These are phyloP conservation scores for Callipepla squamata DNA, from an alignment of 2,113 vertebrate genomes.

Conservation along the genomic window DNA sequence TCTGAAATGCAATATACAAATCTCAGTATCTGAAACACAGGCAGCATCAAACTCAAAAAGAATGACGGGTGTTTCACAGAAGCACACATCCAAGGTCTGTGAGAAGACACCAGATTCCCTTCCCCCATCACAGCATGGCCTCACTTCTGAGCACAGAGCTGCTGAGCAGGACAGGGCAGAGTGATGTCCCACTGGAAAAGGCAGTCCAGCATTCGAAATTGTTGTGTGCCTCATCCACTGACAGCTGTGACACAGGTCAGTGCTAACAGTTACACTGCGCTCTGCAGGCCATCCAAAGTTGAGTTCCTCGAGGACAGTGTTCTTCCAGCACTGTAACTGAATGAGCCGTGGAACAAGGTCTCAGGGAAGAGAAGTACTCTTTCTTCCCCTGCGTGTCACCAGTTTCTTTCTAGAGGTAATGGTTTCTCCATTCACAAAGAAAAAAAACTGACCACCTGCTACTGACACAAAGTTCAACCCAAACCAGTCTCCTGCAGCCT, in stretches of 20 bases:
- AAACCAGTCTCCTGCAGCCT: neutral
- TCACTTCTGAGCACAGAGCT: neutral
- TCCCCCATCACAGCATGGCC: neutral
- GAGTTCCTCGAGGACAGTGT: neutral
- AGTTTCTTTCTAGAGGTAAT: neutral
- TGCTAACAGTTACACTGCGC: neutral
- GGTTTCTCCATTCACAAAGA: neutral
- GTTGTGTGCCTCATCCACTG: neutral
- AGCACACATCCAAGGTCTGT: neutral
- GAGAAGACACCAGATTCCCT: neutral
- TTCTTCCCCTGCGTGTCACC: neutral
- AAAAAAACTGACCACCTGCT: neutral
- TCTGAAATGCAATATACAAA: constrained; percentile 69
- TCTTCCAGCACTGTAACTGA: neutral
- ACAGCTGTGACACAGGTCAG: neutral
- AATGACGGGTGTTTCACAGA: neutral
- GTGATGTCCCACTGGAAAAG: neutral
- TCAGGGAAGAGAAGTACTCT: neutral
- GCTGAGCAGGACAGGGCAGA: neutral
- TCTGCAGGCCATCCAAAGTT: neutral
- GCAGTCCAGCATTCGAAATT: neutral
- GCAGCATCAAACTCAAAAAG: neutral
- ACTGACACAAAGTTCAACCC: neutral
- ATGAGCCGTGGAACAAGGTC: neutral
- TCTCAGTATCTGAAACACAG: neutral